Evolutionary conservation across 37 sponge, comb jelly and placozoan genomes (phyloP), one percentile per base, ranked within the genome.

Genomic region (Spongilla lacustris): DNA sequence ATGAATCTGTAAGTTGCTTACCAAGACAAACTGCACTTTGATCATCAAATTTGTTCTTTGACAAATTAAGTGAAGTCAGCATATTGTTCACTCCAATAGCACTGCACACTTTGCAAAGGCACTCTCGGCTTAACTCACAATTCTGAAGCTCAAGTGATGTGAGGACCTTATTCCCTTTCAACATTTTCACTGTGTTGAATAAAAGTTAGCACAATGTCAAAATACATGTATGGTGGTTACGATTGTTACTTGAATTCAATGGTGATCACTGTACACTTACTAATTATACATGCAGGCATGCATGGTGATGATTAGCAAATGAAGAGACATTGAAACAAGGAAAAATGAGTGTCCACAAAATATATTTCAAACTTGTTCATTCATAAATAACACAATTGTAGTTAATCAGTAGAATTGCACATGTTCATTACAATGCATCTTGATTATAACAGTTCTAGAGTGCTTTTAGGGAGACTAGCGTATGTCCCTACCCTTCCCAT

Each of bases 1-100:
- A 58, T 58, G 58, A 58, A 58, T 58, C 58, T 58, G 58, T 58
- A 58, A 58, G 58, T 58, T 58, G 58, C 58, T 58, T 58, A 58
- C 58, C 58, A 58, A 58, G 58, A 58, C 58, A 58, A 58, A 58
- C 58, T 58, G 58, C 58, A 58, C 58, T 58, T 58, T 58, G 58
- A 58, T 58, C 58, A 58, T 58, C 11, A 58, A 58, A 58, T 58
- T 8, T 58, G 58, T 58, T 58, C 58, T 58, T 58, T 58, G 58
- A 58, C 58, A 58, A 58, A 58, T 58, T 58, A 58, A 58, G 58
- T 58, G 58, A 58, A 58, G 58, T 58, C 58, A 58, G 58, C 58
- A 58, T 58, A 58, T 58, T 58, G 58, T 58, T 58, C 58, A 58
- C 58, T 58, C 58, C 58, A 58, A 58, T 58, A 58, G 58, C 58